phyloP scores from a whole-genome alignment of 2,888 invertebrate species.

The Alentia gelatinosa region DNA sequence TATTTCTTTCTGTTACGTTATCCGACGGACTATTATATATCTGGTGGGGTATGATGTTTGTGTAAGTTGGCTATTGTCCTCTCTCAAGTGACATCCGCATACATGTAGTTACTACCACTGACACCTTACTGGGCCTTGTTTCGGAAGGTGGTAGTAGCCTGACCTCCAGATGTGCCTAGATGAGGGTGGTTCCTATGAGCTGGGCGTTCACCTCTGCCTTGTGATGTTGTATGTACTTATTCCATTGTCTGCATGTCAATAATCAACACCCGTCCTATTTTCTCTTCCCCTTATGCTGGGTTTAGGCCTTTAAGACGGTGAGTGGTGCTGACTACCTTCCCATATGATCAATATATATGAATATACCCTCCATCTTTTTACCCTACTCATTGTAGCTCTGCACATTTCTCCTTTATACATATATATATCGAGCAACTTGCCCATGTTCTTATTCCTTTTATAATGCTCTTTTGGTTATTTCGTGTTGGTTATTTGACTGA shows the following conservation, averaged over 20 bases:
- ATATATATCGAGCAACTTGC: neutral
- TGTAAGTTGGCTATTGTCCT: too few species aligned
- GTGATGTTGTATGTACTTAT: conserved; percentile 45
- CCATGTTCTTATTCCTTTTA: neutral
- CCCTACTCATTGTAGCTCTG: conserved; percentile 41
- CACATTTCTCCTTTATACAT: neutral
- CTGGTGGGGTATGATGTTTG: too few species aligned
- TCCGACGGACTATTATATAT: too few species aligned
- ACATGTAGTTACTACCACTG: too few species aligned
- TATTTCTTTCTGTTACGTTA: too few species aligned
- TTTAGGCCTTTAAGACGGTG: conserved; percentile 65
- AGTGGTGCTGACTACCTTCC: conserved; percentile 56
- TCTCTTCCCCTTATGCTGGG: conserved; percentile 58
- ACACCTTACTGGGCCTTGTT: too few species aligned
- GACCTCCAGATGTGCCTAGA: too few species aligned
- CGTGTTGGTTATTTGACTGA: conserved; percentile 44
- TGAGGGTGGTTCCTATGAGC: conserved; percentile 1
- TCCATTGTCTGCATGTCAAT: conserved; percentile 37
- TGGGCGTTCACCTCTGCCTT: neutral
- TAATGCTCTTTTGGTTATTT: neutral
- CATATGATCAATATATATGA: conserved; percentile 12
- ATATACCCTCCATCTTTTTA: conserved; percentile 1
- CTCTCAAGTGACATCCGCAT: too few species aligned
- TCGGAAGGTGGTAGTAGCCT: neutral
- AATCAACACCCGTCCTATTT: conserved; percentile 43